phyloP scores from a whole-genome alignment of 1,140 invertebrate species.

The Chionoecetes opilio region DNA sequence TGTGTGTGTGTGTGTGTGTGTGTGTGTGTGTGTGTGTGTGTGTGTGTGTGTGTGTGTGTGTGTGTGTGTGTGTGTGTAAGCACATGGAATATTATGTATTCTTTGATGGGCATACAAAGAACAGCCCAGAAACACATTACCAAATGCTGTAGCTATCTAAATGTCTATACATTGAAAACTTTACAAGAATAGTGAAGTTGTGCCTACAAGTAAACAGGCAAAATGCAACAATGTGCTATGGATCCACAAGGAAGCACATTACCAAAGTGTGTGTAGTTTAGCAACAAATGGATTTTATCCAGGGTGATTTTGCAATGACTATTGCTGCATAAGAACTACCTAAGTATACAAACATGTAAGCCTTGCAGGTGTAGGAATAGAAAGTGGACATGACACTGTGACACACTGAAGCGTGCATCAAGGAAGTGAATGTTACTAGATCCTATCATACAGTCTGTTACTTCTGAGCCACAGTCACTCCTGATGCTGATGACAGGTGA shows the following conservation, averaged over 20 bases:
- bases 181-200: neutral
- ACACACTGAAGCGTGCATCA: neutral
- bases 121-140: constrained; percentile 5
- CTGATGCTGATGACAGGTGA: neutral
- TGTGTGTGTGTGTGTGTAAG: too few relatives aligned
- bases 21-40: too few relatives aligned
- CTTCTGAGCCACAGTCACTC: neutral
- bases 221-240: neutral
- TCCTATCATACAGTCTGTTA: neutral
- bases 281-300: neutral
- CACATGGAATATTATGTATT: neutral
- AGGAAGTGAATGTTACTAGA: neutral
- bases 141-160: neutral
- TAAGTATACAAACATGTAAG: neutral
- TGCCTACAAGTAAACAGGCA: neutral
- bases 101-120: neutral
- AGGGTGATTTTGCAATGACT: neutral
- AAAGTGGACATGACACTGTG: neutral
- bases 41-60: too few relatives aligned
- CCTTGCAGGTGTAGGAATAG: constrained; percentile 14
- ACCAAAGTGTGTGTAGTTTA: neutral
- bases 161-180: neutral
- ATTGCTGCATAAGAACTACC: neutral
- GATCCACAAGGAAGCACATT: neutral
- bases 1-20: too few relatives aligned